phyloP scores from a whole-genome alignment of 2,888 invertebrate genomes.

The Nebria salina region DNA sequence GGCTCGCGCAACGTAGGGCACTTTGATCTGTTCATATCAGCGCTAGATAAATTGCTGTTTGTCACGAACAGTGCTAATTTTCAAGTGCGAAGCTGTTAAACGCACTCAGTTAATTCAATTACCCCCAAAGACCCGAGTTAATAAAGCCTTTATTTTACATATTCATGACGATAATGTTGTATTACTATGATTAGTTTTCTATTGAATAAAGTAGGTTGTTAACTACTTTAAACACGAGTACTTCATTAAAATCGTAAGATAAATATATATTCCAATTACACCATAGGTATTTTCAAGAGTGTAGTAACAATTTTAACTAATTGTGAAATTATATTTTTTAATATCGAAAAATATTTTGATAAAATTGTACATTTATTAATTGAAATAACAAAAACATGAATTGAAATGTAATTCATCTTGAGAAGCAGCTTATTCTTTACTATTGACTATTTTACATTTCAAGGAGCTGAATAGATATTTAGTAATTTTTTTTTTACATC shows the following conservation, averaged over 20 bases:
- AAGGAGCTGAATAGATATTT: too few relatives aligned
- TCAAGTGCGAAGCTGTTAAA: slow-evolving; percentile 31
- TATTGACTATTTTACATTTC: too few relatives aligned
- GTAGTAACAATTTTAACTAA: too few relatives aligned
- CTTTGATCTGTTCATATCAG: slow-evolving; percentile 41
- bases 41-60: slow-evolving; percentile 37
- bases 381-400: too few relatives aligned
- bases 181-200: not conserved
- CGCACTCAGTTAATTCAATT: slow-evolving; percentile 27
- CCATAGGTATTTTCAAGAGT: too few relatives aligned
- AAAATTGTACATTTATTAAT: too few relatives aligned
- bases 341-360: too few relatives aligned
- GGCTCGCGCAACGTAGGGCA: not conserved
- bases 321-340: too few relatives aligned
- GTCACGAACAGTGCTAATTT: slow-evolving; percentile 37
- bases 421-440: too few relatives aligned
- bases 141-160: not conserved
- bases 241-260: not conserved
- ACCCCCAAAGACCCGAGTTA: not conserved
- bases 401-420: too few relatives aligned
- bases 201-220: not conserved
- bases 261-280: too few relatives aligned
- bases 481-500: too few relatives aligned
- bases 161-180: not conserved
- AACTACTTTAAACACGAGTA: not conserved